Evolutionary conservation across 2,888 invertebrate genomes (phyloP), one percentile per base, ranked within the genome.

Genomic region (Hermodice carunculata): DNA sequence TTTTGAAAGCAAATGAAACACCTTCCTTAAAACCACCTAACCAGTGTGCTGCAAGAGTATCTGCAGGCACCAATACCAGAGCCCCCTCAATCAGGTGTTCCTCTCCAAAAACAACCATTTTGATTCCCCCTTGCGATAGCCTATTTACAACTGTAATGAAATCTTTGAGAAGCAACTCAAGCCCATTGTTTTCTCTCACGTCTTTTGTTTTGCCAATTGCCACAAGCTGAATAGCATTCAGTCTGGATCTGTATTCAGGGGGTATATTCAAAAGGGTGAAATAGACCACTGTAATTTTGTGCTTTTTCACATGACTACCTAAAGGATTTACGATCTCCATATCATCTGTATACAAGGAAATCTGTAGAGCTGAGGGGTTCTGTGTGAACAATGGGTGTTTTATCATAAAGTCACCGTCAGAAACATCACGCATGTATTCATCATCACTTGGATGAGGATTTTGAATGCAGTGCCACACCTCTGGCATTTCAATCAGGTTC

Each of bases 11-110:
- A 52, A 68, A 58, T 2, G 52, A 48, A 34, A 65, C 68, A 17
- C 48, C 62, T 52, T 68, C 65, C 31, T 68, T 65, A 49, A 65
- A 65, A 6, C 52, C 22, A 32, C 68, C 62, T 14, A 68, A 37
- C 54, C 58, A 62, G 26, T 62, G 46, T 17, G 65, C 40, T 42
- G 68, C 65, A 28, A 42, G 40, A 40, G 56, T 68, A 34, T 68
- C 65, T n/a, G 61, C 56, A 3, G 62, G 28, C 5, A 66, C 65
- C 14, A 54, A 31, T 5, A 65, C 58, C 31, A 68, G 58, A 17
- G 58, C 46, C 2, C 68, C 62, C 46, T 53, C 43, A 46, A 61
- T 52, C 3, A 37, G 48, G 6, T 67, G 42, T 22, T 42, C 34
- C 22, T 22, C 31, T 61, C n/a, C 58, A 26, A 14, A 19, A 6